These are phyloP conservation scores for Macrobrachium nipponense DNA, from an alignment of 1,140 invertebrate species.

Conservation along the genomic window DNA sequence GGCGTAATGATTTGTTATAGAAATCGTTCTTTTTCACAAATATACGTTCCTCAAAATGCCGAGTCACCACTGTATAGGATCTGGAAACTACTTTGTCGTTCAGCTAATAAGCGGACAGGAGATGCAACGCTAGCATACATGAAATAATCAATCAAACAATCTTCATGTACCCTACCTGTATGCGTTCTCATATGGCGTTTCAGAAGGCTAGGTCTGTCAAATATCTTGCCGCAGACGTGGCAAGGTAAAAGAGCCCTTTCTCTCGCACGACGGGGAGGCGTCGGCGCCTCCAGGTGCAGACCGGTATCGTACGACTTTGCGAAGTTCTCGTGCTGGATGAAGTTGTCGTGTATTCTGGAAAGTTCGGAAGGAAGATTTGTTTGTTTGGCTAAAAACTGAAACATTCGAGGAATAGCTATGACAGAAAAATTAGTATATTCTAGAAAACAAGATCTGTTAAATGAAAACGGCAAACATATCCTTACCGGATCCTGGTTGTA, in stretches of 20 bases:
- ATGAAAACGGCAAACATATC: too few species aligned
- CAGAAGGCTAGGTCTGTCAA: constrained; percentile 67
- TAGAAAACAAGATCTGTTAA: not conserved
- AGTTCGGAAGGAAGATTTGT: not conserved
- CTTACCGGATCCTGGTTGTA: too few species aligned
- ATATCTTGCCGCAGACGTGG: constrained; percentile 72
- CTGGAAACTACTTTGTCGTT: too few species aligned
- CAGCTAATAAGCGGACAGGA: too few species aligned
- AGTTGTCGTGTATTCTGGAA: constrained; percentile 7
- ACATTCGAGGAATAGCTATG: not conserved
- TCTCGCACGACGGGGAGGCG: not conserved
- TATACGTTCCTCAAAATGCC: not conserved
- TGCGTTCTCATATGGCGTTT: constrained; percentile 62
- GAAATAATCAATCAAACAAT: not conserved
- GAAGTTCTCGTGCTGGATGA: constrained; percentile 4
- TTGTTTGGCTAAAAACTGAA: not conserved
- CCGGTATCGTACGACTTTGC: not conserved
- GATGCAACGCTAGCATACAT: not conserved
- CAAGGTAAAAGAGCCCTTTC: constrained; percentile 66
- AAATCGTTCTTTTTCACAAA: not conserved
- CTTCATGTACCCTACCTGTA: constrained; percentile 71
- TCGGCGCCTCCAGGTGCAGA: not conserved
- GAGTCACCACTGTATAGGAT: too few species aligned
- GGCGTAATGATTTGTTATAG: too few species aligned
- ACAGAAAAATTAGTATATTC: not conserved